phyloP scores from a whole-genome alignment of 2,888 invertebrate species.

The Automeris io region DNA sequence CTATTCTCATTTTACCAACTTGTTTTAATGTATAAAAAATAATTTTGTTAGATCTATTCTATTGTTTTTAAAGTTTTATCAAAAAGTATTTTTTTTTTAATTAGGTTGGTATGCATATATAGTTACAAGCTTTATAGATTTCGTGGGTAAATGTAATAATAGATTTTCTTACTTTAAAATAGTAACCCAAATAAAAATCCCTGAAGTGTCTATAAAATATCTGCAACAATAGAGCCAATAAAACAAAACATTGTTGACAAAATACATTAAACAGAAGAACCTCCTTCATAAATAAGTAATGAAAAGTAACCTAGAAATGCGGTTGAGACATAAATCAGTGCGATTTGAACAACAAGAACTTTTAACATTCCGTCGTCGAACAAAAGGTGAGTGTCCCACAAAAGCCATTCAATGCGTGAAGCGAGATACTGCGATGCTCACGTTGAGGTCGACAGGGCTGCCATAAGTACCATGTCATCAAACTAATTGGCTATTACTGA shows the following conservation, averaged over 20 bases:
- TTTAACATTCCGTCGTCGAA: conserved; percentile 44
- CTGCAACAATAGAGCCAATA: conserved; percentile 11
- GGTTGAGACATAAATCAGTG: conserved; percentile 42
- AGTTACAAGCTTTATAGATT: no score
- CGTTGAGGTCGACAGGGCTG: conserved; percentile 19
- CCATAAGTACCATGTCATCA: conserved; percentile 30
- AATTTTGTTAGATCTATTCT: no score
- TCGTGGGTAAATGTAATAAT: no score
- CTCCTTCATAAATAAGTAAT: conserved; percentile 7
- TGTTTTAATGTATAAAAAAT: no score
- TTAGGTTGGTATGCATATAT: no score
- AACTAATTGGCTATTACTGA: conserved; percentile 43
- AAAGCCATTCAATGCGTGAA: conserved; percentile 43
- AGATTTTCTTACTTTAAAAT: no score
- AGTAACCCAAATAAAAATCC: no score
- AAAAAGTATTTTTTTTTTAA: no score
- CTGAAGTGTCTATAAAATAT: not conserved
- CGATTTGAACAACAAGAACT: conserved; percentile 37
- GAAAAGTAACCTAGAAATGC: conserved; percentile 37
- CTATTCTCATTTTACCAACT: no score
- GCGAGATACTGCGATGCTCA: conserved; percentile 16
- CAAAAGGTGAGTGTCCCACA: conserved; percentile 52
- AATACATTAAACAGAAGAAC: conserved; percentile 16
- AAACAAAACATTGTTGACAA: conserved; percentile 14
- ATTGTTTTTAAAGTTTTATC: no score